Percentiles rank a stretch among this genome's conserved stretches.
Evolutionary conservation across 2,113 vertebrate genomes (phyloP).

Genomic region (Formicarius rufipectus): DNA sequence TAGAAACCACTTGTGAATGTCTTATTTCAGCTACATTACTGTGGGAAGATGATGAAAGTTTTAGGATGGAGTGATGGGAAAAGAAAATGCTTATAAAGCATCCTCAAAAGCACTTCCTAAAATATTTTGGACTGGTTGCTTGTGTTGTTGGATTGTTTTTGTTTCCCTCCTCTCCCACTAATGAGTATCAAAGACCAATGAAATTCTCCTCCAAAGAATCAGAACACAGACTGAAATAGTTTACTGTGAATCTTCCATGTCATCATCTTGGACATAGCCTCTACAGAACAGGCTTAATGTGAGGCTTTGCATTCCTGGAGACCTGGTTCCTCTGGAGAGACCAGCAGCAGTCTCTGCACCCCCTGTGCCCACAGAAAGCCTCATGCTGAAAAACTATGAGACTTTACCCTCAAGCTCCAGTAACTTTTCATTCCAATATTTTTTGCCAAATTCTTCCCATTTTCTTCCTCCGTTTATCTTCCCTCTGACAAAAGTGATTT

Average conservation of each 20-base stretch:
- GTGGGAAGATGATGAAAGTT: not conserved
- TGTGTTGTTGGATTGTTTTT: not conserved
- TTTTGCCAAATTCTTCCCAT: not conserved
- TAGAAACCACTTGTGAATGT: not conserved
- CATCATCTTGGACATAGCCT: not conserved
- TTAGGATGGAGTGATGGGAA: not conserved
- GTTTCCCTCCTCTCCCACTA: not conserved
- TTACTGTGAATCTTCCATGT: rapidly evolving
- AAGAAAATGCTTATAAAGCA: not conserved
- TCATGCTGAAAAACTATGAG: not conserved
- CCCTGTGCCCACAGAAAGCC: not conserved
- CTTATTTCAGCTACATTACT: not conserved
- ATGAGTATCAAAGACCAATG: not conserved
- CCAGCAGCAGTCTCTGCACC: not conserved
- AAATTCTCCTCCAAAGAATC: not conserved
- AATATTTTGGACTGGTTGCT: not conserved
- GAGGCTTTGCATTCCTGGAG: not conserved
- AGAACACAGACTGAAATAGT: not conserved
- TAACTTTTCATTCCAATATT: not conserved
- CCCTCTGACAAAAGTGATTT: not conserved
- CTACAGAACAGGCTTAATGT: not conserved
- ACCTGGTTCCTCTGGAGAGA: not conserved
- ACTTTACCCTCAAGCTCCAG: not conserved
- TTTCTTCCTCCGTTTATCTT: not conserved
- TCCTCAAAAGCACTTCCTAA: not conserved